Evolutionary conservation across 2,888 invertebrate species (phyloP).

Genomic region (Salpingus planirostris): DNA sequence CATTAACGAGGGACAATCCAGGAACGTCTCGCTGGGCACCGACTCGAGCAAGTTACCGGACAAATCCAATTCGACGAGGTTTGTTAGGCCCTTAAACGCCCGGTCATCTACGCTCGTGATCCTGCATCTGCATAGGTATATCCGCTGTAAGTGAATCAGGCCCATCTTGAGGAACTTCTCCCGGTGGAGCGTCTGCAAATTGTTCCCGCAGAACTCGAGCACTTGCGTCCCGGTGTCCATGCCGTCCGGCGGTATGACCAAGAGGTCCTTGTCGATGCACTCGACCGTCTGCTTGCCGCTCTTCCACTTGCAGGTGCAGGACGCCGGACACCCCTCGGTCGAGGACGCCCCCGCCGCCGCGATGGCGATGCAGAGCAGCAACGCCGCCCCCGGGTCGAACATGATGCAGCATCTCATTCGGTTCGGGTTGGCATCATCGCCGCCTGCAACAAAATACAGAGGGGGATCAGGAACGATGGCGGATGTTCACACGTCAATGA

Average conservation of each 20-base stretch:
- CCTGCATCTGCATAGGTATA: constrained; percentile 71
- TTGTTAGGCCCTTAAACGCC: constrained; percentile 77
- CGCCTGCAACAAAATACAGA: constrained; percentile 1
- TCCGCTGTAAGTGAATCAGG: constrained; percentile 77
- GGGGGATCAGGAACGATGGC: too few species aligned
- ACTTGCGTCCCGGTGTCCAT: constrained; percentile 82
- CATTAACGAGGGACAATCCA: constrained; percentile 74
- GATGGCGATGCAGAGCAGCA: constrained; percentile 1
- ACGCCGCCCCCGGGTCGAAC: constrained; percentile 5
- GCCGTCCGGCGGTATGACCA: constrained; percentile 70
- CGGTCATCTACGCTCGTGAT: constrained; percentile 68
- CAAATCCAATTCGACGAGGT: constrained; percentile 82
- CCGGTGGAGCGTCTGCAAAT: constrained; percentile 65
- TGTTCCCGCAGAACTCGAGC: constrained; percentile 75
- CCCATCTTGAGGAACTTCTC: constrained; percentile 72
- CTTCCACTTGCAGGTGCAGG: constrained; percentile 87
- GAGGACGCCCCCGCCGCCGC: neutral
- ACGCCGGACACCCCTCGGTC: constrained; percentile 61
- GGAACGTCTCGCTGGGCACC: constrained; percentile 71
- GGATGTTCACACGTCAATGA: too few species aligned
- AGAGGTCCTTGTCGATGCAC: constrained; percentile 69
- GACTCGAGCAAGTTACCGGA: constrained; percentile 71
- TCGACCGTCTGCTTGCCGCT: constrained; percentile 86
- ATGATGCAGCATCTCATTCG: constrained; percentile 13
- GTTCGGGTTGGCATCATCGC: neutral